Percentiles rank a stretch among this genome's conserved stretches.
Evolutionary conservation across 2,888 invertebrate species (phyloP).

Genomic region (Chesias legatella): DNA sequence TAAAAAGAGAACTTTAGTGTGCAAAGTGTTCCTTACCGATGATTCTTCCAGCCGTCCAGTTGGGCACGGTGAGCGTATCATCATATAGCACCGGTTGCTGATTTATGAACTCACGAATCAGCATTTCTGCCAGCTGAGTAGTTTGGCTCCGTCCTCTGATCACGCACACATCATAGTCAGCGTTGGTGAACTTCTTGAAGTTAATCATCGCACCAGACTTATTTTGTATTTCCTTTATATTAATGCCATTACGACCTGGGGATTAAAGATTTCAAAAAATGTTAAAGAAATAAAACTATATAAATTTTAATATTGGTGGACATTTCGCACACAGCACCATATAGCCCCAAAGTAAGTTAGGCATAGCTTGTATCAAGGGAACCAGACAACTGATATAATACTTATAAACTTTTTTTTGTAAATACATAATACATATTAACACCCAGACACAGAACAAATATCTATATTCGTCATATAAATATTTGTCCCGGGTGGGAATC

Average conservation of each 20-base stretch:
- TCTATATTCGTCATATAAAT: too few species aligned
- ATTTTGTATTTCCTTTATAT: constrained; percentile 87
- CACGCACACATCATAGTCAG: constrained; percentile 83
- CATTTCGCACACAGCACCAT: too few species aligned
- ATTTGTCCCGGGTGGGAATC: too few species aligned
- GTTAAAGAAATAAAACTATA: neutral
- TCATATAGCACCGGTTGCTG: constrained; percentile 85
- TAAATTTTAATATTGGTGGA: too few species aligned
- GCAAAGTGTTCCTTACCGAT: constrained; percentile 81
- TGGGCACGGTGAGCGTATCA: constrained; percentile 84
- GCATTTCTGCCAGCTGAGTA: constrained; percentile 85
- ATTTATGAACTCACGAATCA: constrained; percentile 84
- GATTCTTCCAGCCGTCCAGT: constrained; percentile 84
- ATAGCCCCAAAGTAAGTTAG: too few species aligned
- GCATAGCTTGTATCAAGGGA: too few species aligned
- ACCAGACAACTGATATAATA: too few species aligned
- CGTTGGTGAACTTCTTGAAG: constrained; percentile 75
- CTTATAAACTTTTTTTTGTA: too few species aligned
- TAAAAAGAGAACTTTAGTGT: too few species aligned
- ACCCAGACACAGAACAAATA: too few species aligned
- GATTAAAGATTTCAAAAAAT: neutral
- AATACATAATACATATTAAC: too few species aligned
- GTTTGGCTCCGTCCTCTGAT: constrained; percentile 85
- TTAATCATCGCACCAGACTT: constrained; percentile 83
- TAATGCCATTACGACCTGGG: constrained; percentile 85